Conservation (phyloP, 2,113 vertebrate genomes). For the Gavia stellata region DNA sequence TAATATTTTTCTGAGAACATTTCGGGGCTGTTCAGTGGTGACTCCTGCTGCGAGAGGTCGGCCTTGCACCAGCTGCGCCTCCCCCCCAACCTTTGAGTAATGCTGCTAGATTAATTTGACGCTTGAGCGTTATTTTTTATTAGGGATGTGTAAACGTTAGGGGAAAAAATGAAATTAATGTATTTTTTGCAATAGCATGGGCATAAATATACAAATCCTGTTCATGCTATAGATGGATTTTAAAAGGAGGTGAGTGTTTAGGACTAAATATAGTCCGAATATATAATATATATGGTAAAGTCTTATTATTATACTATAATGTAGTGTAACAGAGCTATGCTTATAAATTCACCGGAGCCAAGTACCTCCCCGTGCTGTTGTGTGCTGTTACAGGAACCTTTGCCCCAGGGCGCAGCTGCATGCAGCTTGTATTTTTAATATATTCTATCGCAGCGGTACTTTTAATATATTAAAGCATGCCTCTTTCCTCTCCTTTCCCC, state of each 20-base stretch:
- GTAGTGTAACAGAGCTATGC: too few relatives aligned
- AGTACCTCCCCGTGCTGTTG: background rate
- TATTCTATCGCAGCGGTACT: too few relatives aligned
- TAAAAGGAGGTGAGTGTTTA: too few relatives aligned
- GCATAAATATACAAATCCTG: background rate
- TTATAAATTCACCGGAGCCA: background rate
- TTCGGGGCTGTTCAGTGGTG: background rate
- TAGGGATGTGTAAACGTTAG: accelerated
- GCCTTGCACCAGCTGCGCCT: background rate
- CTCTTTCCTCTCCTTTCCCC: accelerated
- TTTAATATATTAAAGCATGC: too few relatives aligned
- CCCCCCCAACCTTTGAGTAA: background rate
- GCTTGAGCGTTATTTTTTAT: accelerated
- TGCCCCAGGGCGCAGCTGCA: too few relatives aligned
- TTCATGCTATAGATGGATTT: background rate
- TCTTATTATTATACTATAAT: too few relatives aligned
- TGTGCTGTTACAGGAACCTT: background rate
- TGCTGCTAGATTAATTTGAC: accelerated
- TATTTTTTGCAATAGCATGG: background rate
- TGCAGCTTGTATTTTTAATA: too few relatives aligned
- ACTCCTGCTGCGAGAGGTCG: background rate
- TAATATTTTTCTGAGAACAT: accelerated
- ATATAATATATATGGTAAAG: too few relatives aligned
- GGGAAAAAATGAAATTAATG: accelerated
- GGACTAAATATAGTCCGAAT: background rate